These are phyloP conservation scores for Diarsia brunnea DNA, from an alignment of 2,888 invertebrate genomes.

Conservation along the genomic window DNA sequence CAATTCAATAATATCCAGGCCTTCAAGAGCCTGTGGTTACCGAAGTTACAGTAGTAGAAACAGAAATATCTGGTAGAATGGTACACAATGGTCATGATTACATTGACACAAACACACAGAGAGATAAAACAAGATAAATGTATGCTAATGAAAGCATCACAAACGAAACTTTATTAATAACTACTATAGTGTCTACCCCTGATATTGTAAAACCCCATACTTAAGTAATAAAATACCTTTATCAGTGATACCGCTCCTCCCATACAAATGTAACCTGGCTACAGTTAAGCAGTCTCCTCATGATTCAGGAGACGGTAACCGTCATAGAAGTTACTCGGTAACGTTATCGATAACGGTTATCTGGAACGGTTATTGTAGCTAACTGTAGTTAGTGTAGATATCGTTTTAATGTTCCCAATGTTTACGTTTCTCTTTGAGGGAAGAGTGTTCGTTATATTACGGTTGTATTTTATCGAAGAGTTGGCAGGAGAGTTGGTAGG, in stretches of 20 bases:
- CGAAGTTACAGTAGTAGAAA: not conserved
- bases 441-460: constrained; percentile 19
- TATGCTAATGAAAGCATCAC: constrained; percentile 3
- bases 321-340: constrained; percentile 44
- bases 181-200: not conserved
- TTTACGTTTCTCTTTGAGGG: constrained; percentile 40
- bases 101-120: not conserved
- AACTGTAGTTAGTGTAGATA: constrained; percentile 54
- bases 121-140: not conserved
- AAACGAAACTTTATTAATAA: not conserved
- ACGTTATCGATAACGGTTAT: constrained; percentile 51
- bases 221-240: constrained; percentile 35
- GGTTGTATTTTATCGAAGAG: not conserved
- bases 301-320: constrained; percentile 48
- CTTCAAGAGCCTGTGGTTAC: too few relatives aligned
- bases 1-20: not conserved
- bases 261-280: constrained; percentile 37
- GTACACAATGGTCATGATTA: not conserved
- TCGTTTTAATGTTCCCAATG: constrained; percentile 39
- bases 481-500: not conserved
- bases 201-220: constrained; percentile 2
- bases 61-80: not conserved
- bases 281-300: constrained; percentile 25
- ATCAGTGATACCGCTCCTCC: constrained; percentile 25
- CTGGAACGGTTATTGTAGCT: constrained; percentile 58